These are phyloP conservation scores for Triplophysa bombifrons DNA, from an alignment of 2,797 vertebrate genomes.

Conservation along the genomic window DNA sequence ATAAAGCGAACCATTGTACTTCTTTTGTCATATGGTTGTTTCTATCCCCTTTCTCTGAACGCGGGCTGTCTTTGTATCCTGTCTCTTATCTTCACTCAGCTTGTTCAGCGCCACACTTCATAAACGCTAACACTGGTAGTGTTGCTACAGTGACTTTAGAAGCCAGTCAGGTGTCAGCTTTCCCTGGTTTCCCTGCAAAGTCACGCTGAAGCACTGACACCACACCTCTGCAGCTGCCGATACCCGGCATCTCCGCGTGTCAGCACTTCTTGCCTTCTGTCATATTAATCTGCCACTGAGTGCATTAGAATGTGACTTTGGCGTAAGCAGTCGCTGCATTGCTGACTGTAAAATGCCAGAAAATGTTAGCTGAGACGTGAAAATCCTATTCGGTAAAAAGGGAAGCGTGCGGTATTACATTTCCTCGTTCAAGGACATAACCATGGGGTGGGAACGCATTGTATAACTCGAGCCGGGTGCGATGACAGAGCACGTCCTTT, in stretches of 20 bases:
- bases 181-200: slow-evolving; percentile 66
- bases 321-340: slow-evolving; percentile 32
- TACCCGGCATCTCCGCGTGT: slow-evolving; percentile 31
- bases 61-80: slow-evolving; percentile 7
- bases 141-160: slow-evolving; percentile 41
- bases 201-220: slow-evolving; percentile 67
- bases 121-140: slow-evolving; percentile 39
- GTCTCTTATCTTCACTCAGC: slow-evolving; percentile 36
- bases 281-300: slow-evolving; percentile 36
- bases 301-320: slow-evolving; percentile 51
- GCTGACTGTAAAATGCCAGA: slow-evolving; percentile 47
- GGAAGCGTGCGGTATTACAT: slow-evolving; percentile 37
- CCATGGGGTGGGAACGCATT: slow-evolving; percentile 11
- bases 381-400: slow-evolving; percentile 39
- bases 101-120: slow-evolving; percentile 34
- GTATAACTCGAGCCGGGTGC: slow-evolving; percentile 2
- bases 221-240: slow-evolving; percentile 40
- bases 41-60: background rate
- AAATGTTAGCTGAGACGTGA: slow-evolving; percentile 27
- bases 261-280: slow-evolving; percentile 30
- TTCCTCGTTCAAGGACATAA: slow-evolving; percentile 45
- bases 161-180: slow-evolving; percentile 47
- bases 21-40: background rate
- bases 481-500: background rate
- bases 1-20: background rate